Conservation (phyloP, 1,140 invertebrate genomes). For the Archegozetes longisetosus region DNA sequence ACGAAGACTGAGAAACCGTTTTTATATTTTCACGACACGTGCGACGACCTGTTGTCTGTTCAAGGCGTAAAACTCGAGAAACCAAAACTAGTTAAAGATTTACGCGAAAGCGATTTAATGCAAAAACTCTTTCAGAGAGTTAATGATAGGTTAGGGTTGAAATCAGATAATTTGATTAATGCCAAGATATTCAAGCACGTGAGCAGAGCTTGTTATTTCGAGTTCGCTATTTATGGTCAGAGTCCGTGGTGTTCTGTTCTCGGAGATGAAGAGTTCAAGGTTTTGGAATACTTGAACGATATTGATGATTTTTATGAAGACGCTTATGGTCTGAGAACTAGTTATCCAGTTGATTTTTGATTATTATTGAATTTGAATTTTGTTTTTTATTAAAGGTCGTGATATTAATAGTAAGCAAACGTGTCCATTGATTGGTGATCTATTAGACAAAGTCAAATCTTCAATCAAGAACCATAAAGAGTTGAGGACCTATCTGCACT, state of each 20-base stretch:
- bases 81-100: not conserved
- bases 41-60: not conserved
- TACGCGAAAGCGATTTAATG: not conserved
- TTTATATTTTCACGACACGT: conserved; percentile 6
- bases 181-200: conserved; percentile 14
- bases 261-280: conserved; percentile 17
- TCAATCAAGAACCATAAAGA: not conserved
- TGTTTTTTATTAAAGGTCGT: conserved; percentile 1
- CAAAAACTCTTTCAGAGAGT: not conserved
- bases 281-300: conserved; percentile 20
- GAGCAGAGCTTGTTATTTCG: conserved; percentile 20
- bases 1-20: not conserved
- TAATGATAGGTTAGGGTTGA: not conserved
- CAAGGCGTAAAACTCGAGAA: not conserved
- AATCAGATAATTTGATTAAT: not conserved
- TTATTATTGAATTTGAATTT: not conserved
- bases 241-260: conserved; percentile 22
- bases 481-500: conserved; percentile 15
- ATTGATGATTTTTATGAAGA: conserved; percentile 22
- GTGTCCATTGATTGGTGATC: conserved; percentile 20
- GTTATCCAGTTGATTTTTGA: not conserved
- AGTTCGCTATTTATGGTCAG: conserved; percentile 15
- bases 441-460: conserved; percentile 17
- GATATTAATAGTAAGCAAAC: conserved; percentile 18
- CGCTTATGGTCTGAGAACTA: conserved; percentile 16